phyloP scores from a whole-genome alignment of 2,888 invertebrate genomes.

The Drosophila phalerata region DNA sequence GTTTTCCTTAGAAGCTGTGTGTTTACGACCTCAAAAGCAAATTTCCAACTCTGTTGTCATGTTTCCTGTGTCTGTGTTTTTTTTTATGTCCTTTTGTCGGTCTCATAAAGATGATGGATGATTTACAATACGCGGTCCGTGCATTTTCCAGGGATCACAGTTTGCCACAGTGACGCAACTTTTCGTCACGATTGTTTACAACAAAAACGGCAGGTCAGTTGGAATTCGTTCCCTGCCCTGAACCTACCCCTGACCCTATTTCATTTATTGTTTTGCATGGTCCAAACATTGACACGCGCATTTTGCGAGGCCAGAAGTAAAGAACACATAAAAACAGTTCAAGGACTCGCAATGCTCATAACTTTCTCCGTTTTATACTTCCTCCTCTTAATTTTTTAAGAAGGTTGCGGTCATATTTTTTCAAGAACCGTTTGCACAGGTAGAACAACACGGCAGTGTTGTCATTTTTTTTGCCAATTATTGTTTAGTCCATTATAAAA shows the following conservation, averaged over 20 bases:
- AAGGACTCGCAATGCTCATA: slow-evolving; percentile 61
- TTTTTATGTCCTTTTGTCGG: slow-evolving; percentile 31
- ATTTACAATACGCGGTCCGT: slow-evolving; percentile 35
- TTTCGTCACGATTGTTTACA: slow-evolving; percentile 52
- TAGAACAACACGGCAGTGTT: slow-evolving; percentile 35
- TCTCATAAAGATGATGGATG: slow-evolving; percentile 49
- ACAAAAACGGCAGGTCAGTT: slow-evolving; percentile 44
- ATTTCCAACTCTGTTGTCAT: slow-evolving; percentile 31
- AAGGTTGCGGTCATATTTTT: slow-evolving; percentile 64
- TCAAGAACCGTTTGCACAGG: slow-evolving; percentile 45
- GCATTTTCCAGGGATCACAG: slow-evolving; percentile 61
- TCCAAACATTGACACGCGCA: slow-evolving; percentile 62
- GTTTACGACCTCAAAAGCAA: slow-evolving; percentile 20
- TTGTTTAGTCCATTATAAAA: slow-evolving; percentile 26
- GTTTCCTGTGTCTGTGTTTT: slow-evolving; percentile 28
- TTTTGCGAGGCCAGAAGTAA: slow-evolving; percentile 60
- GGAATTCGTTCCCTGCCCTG: not conserved
- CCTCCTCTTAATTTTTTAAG: slow-evolving; percentile 23
- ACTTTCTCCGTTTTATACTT: slow-evolving; percentile 59
- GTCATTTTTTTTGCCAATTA: slow-evolving; percentile 23
- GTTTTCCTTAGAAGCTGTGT: not conserved
- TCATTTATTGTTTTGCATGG: slow-evolving; percentile 57
- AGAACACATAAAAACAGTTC: slow-evolving; percentile 74
- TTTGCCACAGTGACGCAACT: slow-evolving; percentile 65
- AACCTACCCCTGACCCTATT: not conserved